A percentile compares a stretch with the other conserved stretches of the same genome.
These are phyloP conservation scores for Pelecanoides urinatrix DNA, from an alignment of 2,113 vertebrate species.

Conservation along the genomic window DNA sequence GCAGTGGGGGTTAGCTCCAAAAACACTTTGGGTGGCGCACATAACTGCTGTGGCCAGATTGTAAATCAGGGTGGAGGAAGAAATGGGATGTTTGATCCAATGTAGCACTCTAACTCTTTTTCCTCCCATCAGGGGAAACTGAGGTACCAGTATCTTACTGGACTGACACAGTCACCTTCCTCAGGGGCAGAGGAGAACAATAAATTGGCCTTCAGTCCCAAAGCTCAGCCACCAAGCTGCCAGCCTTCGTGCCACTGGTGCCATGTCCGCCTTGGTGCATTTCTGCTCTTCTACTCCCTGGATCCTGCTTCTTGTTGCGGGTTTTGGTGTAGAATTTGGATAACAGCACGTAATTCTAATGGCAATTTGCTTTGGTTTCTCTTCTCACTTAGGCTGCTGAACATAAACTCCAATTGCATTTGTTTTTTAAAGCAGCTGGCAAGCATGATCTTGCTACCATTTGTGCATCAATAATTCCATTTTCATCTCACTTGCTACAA, in stretches of 20 bases:
- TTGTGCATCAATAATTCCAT: slow-evolving; percentile 24
- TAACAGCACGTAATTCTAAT: neutral
- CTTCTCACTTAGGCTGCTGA: neutral
- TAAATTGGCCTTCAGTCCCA: neutral
- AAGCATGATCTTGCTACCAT: neutral
- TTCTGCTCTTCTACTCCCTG: neutral
- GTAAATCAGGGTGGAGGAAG: neutral
- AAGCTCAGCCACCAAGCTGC: neutral
- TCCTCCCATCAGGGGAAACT: neutral
- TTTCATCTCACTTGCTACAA: slow-evolving; percentile 35
- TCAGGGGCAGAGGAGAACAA: neutral
- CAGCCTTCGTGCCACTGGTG: neutral
- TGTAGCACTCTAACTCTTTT: neutral
- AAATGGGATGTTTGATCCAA: neutral
- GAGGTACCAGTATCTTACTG: neutral
- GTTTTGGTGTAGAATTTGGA: neutral
- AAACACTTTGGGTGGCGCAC: accelerated
- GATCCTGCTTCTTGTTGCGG: neutral
- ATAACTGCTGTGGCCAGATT: neutral
- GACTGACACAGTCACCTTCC: neutral
- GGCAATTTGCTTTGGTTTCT: slow-evolving; percentile 21
- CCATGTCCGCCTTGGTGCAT: neutral
- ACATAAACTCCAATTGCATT: neutral
- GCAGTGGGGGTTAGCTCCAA: neutral
- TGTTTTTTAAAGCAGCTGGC: slow-evolving; percentile 33